phyloP scores from a whole-genome alignment of 2,113 vertebrate species.

The Nothobranchius furzeri region DNA sequence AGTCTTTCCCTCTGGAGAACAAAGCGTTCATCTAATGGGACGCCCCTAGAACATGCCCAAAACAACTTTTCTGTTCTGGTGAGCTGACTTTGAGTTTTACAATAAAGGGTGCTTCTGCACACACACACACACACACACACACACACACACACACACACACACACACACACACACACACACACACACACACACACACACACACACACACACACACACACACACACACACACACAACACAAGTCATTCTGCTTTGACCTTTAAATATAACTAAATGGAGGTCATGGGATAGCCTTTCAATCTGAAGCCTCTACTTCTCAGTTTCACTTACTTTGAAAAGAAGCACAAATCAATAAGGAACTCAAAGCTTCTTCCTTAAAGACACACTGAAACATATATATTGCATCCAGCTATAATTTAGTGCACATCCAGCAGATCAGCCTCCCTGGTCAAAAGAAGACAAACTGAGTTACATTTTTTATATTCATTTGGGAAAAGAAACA shows the following conservation, averaged over 20 bases:
- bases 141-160: too few species aligned
- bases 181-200: too few species aligned
- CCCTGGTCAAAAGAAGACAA: not conserved
- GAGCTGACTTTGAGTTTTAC: constrained; percentile 10
- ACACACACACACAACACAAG: not conserved
- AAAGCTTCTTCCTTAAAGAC: constrained; percentile 31
- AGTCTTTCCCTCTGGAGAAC: constrained; percentile 14
- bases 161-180: too few species aligned
- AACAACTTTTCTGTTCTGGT: not conserved
- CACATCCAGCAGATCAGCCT: constrained; percentile 9
- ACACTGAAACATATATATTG: constrained; percentile 27
- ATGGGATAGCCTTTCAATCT: constrained; percentile 20
- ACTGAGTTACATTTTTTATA: not conserved
- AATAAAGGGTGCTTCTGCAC: constrained; percentile 14
- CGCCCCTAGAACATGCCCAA: not conserved
- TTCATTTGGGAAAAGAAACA: not conserved
- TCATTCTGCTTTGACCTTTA: constrained; percentile 48
- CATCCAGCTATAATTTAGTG: constrained; percentile 23
- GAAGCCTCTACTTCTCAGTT: constrained; percentile 13
- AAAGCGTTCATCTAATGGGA: constrained; percentile 10
- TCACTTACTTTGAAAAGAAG: constrained; percentile 30
- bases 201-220: too few species aligned
- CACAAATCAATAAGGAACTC: constrained; percentile 51
- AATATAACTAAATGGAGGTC: constrained; percentile 28
- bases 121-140: not conserved